Evolutionary conservation across 2,113 vertebrate genomes (phyloP).

Genomic region (Pterocles gutturalis): DNA sequence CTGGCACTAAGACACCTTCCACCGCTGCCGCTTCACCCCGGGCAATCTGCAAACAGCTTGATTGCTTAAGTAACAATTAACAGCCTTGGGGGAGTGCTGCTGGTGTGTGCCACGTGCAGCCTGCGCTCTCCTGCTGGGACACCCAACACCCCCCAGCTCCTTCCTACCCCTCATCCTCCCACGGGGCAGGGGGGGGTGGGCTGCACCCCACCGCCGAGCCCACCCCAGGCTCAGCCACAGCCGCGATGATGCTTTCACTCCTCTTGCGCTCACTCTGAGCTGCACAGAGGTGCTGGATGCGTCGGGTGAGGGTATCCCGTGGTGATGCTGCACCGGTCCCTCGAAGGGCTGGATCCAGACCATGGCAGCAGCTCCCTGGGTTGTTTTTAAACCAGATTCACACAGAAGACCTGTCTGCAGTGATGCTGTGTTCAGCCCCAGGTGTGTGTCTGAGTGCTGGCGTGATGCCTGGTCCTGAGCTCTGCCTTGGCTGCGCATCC

Average conservation of each 20-base stretch:
- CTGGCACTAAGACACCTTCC: neutral
- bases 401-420: neutral
- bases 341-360: accelerated
- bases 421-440: neutral
- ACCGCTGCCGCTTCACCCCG: neutral
- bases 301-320: accelerated
- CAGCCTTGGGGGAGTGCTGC: conserved; percentile 3
- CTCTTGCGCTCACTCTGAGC: neutral
- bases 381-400: neutral
- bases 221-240: neutral
- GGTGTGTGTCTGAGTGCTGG: accelerated
- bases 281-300: accelerated
- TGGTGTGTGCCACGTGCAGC: accelerated
- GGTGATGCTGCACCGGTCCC: accelerated
- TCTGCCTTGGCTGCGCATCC: accelerated
- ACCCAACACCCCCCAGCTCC: neutral
- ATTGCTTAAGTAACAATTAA: conserved; percentile 70
- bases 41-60: conserved; percentile 52
- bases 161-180: neutral
- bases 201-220: accelerated
- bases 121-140: accelerated
- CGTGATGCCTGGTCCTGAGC: neutral
- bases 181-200: accelerated
- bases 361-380: neutral
- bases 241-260: accelerated